Evolutionary conservation across 2,113 vertebrate species (phyloP).

Genomic region (Phaetusa simplex): DNA sequence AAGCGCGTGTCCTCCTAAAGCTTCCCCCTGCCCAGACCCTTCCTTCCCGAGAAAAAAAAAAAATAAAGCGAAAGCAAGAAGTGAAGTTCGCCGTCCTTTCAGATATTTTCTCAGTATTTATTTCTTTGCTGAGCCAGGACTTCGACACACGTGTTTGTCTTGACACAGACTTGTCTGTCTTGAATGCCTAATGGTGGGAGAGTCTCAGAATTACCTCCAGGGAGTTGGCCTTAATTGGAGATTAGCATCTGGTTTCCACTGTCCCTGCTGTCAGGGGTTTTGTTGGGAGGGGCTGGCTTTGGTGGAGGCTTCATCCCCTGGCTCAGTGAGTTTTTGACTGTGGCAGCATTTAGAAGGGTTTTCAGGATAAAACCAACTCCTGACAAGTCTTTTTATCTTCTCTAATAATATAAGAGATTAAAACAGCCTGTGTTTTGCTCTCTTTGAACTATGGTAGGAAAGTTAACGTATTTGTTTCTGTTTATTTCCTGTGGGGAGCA

Average conservation of each 20-base stretch:
- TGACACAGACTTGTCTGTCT: neutral
- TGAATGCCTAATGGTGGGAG: neutral
- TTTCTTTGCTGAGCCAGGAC: neutral
- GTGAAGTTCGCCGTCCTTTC: neutral
- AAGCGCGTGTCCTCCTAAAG: neutral
- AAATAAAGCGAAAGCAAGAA: neutral
- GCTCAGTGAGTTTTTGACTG: neutral
- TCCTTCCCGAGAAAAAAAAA: neutral
- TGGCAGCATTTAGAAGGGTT: neutral
- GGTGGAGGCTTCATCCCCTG: neutral
- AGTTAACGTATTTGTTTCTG: neutral
- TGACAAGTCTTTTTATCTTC: neutral
- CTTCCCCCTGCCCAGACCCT: neutral
- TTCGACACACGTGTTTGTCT: neutral
- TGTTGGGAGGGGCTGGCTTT: neutral
- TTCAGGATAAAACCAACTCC: neutral
- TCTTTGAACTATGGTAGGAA: neutral
- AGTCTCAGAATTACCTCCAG: neutral
- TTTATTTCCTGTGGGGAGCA: neutral
- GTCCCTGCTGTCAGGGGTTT: neutral
- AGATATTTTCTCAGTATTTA: neutral
- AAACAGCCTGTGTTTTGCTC: neutral
- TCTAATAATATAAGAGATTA: neutral
- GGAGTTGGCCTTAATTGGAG: neutral
- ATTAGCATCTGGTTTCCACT: neutral